Conservation (phyloP, 2,888 invertebrate genomes). For the Tenthredo distinguenda region DNA sequence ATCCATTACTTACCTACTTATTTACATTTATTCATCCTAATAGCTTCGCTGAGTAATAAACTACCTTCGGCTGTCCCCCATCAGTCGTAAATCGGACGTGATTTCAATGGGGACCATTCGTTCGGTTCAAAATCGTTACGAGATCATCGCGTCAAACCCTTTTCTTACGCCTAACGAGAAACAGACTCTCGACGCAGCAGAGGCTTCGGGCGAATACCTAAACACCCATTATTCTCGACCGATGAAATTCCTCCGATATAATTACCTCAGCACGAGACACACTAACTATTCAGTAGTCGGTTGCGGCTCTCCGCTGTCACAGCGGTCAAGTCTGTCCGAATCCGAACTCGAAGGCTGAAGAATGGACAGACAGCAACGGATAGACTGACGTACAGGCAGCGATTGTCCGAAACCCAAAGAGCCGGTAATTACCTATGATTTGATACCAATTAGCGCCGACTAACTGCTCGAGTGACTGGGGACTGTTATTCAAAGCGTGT, state of each 20-base stretch:
- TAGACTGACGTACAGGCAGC: neutral
- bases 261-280: neutral
- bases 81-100: slow-evolving; percentile 21
- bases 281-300: neutral
- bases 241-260: neutral
- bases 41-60: neutral
- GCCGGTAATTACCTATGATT: neutral
- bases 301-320: neutral
- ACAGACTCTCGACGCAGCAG: neutral
- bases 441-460: neutral
- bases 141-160: slow-evolving; percentile 39
- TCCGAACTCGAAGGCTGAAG: neutral
- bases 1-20: neutral
- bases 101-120: neutral
- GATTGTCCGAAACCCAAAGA: neutral
- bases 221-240: neutral
- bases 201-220: slow-evolving; percentile 5
- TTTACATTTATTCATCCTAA: neutral
- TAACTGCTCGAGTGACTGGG: neutral
- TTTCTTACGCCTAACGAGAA: slow-evolving; percentile 3
- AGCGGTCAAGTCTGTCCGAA: neutral
- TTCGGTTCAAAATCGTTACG: slow-evolving; percentile 11
- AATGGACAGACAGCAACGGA: neutral
- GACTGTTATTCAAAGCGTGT: too few relatives aligned
- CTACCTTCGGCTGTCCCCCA: neutral